phyloP scores from a whole-genome alignment of 2,113 vertebrate genomes.

The Mobula hypostoma region DNA sequence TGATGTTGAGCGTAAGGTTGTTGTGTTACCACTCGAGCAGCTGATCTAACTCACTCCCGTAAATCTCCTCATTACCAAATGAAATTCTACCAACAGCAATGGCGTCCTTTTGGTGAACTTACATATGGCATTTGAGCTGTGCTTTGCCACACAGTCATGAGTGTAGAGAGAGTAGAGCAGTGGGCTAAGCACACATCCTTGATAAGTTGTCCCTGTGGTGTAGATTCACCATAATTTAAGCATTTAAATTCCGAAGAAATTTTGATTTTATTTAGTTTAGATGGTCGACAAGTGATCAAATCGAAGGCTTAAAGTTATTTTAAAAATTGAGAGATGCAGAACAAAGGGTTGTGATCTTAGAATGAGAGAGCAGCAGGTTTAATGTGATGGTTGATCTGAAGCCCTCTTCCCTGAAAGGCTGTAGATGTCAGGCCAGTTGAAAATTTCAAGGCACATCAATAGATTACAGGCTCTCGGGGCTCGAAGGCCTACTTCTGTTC shows the following conservation, averaged over 20 bases:
- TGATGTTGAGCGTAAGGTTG: too few relatives aligned
- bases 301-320: not conserved
- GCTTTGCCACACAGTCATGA: too few relatives aligned
- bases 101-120: too few relatives aligned
- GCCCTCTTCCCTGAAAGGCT: not conserved
- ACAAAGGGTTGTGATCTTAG: not conserved
- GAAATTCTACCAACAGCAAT: too few relatives aligned
- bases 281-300: not conserved
- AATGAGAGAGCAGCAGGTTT: not conserved
- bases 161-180: too few relatives aligned
- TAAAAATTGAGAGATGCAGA: not conserved
- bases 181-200: too few relatives aligned
- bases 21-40: too few relatives aligned
- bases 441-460: not conserved
- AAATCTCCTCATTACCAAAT: too few relatives aligned
- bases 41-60: too few relatives aligned
- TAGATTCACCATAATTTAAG: not conserved
- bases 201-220: too few relatives aligned
- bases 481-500: not conserved
- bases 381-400: not conserved
- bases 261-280: not conserved
- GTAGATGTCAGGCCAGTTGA: not conserved
- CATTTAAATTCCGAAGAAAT: not conserved
- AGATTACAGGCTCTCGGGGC: not conserved
- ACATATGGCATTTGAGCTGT: too few relatives aligned